A percentile compares a stretch with the other conserved stretches of the same genome.
phyloP scores from a whole-genome alignment of 2,888 invertebrate genomes.

The Nyleta sp. region DNA sequence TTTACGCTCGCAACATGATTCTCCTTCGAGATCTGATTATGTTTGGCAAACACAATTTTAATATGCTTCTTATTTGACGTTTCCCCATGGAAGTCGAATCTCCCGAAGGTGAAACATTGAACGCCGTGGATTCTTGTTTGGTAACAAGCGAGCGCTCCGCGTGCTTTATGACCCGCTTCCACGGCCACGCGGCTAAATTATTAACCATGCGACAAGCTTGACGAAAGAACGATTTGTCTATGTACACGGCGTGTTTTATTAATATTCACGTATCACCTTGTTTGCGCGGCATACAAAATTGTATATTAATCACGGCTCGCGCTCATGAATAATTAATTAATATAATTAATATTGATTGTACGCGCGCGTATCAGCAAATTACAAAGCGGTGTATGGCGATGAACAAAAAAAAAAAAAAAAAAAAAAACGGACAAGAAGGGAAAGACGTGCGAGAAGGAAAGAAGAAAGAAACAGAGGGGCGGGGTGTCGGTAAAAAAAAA shows the following conservation, averaged over 20 bases:
- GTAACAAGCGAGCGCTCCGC: slow-evolving; percentile 13
- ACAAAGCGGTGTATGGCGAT: no score
- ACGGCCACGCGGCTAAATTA: slow-evolving; percentile 69
- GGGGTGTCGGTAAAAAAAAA: no score
- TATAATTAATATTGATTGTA: no score
- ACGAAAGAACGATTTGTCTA: slow-evolving; percentile 49
- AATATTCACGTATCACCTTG: slow-evolving; percentile 27
- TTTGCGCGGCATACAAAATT: slow-evolving; percentile 25
- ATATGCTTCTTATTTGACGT: slow-evolving; percentile 25
- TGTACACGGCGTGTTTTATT: slow-evolving; percentile 18
- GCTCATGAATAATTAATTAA: no score
- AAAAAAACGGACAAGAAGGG: no score
- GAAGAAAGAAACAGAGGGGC: no score
- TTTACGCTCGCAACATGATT: slow-evolving; percentile 23
- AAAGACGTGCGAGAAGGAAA: no score
- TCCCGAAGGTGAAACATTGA: slow-evolving; percentile 9
- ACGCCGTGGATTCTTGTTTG: slow-evolving; percentile 19
- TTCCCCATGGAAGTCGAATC: slow-evolving; percentile 7
- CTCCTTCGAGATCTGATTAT: slow-evolving; percentile 34
- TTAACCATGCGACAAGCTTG: slow-evolving; percentile 70
- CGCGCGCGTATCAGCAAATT: no score
- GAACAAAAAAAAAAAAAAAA: no score
- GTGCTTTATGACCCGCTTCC: slow-evolving; percentile 37
- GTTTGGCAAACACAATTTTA: slow-evolving; percentile 40
- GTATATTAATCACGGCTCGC: slow-evolving; percentile 15